Conservation (phyloP, 2,888 invertebrate genomes). For the Rotaria magnacalcarata region DNA sequence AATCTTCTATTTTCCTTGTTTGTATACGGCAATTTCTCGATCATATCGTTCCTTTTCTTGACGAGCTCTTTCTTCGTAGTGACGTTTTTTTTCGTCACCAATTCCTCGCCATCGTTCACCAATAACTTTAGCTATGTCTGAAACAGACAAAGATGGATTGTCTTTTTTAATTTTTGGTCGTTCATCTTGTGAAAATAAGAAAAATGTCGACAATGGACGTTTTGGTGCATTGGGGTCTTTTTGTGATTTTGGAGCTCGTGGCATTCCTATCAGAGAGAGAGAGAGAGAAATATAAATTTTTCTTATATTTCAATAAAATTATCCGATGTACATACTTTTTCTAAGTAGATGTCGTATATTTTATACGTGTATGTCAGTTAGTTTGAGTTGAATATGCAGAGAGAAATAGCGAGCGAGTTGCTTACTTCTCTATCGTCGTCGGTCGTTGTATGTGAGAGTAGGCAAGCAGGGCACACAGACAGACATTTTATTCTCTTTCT, state of each 20-base stretch:
- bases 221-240: constrained; percentile 32
- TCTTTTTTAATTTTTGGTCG: constrained; percentile 26
- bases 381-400: constrained; percentile 17
- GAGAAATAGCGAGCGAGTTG: neutral
- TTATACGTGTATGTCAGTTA: neutral
- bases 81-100: constrained; percentile 24
- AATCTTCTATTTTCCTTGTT: neutral
- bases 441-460: neutral
- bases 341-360: neutral
- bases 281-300: neutral
- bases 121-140: constrained; percentile 33
- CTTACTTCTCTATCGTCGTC: constrained; percentile 21
- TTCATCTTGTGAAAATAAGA: constrained; percentile 36
- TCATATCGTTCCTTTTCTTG: constrained; percentile 30
- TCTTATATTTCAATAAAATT: neutral
- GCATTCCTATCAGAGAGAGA: neutral
- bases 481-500: constrained; percentile 16
- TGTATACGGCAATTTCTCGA: neutral
- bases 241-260: constrained; percentile 1
- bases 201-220: constrained; percentile 33
- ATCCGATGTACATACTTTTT: neutral
- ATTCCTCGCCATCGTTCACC: constrained; percentile 30
- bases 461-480: neutral
- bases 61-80: constrained; percentile 31
- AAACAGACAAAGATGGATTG: constrained; percentile 12